phyloP scores from a whole-genome alignment of 2,113 vertebrate genomes.

The Thymallus thymallus region DNA sequence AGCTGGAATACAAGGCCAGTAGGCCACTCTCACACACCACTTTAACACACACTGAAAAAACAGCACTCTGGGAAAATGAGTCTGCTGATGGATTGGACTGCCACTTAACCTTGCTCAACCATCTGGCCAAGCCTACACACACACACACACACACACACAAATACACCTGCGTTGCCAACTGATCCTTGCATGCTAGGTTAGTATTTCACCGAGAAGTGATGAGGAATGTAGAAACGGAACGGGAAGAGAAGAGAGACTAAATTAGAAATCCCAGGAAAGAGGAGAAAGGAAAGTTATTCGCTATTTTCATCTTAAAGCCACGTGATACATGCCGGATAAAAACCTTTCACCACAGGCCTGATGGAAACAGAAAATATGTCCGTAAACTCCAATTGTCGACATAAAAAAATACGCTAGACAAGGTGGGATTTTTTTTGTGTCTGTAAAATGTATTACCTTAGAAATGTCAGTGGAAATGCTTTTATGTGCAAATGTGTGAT shows the following conservation, averaged over 20 bases:
- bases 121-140: constrained; percentile 5
- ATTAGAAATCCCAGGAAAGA: neutral
- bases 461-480: no score
- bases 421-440: neutral
- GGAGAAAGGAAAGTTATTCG: neutral
- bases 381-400: neutral
- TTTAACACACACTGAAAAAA: neutral
- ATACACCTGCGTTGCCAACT: neutral
- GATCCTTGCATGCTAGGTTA: neutral
- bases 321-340: no score
- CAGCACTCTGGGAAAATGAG: neutral
- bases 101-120: constrained; percentile 11
- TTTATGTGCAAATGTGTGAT: no score
- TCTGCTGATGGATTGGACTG: neutral
- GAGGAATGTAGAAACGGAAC: neutral
- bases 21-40: constrained; percentile 3
- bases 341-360: no score
- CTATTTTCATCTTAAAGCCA: no score
- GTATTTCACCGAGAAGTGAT: neutral
- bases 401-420: neutral
- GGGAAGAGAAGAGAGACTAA: neutral
- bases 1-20: neutral
- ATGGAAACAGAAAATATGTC: no score
- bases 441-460: no score
- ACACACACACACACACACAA: constrained; percentile 2